A percentile compares a stretch with the other conserved stretches of the same genome.
Conservation (phyloP, 2,113 vertebrate genomes). For the Dromiciops gliroides region DNA sequence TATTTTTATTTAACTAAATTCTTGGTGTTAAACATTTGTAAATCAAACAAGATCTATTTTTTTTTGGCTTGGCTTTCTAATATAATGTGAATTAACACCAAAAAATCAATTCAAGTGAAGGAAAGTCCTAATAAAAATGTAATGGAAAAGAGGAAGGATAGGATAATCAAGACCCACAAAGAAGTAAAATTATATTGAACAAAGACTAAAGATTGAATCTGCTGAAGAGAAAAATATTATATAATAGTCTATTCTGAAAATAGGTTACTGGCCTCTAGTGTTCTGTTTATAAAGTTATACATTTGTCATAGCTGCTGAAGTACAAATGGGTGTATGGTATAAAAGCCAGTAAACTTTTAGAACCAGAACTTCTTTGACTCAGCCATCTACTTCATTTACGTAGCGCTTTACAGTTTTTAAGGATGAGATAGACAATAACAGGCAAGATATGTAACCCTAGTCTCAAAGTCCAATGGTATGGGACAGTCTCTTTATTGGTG, state of each 20-base stretch:
- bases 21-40: not conserved
- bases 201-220: not conserved
- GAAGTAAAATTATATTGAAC: not conserved
- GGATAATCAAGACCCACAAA: not conserved
- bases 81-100: not conserved
- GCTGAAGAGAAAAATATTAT: constrained; percentile 32
- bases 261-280: constrained; percentile 12
- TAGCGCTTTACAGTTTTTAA: not conserved
- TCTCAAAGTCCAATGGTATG: not conserved
- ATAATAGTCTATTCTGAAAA: constrained; percentile 46
- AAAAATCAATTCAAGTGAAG: not conserved
- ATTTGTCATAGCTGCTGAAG: constrained; percentile 53
- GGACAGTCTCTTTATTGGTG: not conserved
- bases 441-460: not conserved
- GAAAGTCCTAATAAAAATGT: not conserved
- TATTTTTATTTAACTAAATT: not conserved
- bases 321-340: not conserved
- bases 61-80: not conserved
- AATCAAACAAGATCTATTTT: not conserved
- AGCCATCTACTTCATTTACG: not conserved
- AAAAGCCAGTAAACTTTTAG: not conserved
- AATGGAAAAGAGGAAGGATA: not conserved
- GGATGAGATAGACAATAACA: not conserved
- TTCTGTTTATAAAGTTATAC: constrained; percentile 47
- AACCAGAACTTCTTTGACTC: not conserved